These are phyloP conservation scores for Laupala kohalensis DNA, from an alignment of 1,140 invertebrate species.

Conservation along the genomic window DNA sequence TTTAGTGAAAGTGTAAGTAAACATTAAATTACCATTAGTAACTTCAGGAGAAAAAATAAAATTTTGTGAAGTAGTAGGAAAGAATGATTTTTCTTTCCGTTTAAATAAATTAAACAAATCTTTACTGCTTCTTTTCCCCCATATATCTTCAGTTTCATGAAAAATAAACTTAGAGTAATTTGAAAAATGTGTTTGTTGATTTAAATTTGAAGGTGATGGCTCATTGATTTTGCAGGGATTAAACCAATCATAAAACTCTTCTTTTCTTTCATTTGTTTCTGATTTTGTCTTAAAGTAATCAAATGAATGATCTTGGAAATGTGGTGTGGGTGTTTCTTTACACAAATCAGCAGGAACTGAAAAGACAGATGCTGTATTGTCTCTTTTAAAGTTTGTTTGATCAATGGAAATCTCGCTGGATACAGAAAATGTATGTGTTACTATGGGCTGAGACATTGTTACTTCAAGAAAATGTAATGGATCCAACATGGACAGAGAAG, in stretches of 20 bases:
- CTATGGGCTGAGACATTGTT: too few relatives aligned
- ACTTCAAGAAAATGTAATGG: neutral
- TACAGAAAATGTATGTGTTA: neutral
- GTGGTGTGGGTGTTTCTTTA: neutral
- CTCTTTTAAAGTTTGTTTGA: neutral
- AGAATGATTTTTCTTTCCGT: neutral
- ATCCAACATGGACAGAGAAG: neutral
- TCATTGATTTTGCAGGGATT: neutral
- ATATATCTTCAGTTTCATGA: too few relatives aligned
- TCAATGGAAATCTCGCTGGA: neutral
- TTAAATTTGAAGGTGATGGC: neutral
- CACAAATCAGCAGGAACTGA: neutral
- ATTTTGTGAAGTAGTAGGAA: neutral
- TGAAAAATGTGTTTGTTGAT: neutral
- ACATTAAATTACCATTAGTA: neutral
- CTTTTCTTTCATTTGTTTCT: neutral
- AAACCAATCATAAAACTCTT: neutral
- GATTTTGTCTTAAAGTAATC: neutral
- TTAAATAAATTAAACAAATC: neutral
- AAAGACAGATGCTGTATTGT: neutral
- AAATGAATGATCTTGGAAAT: neutral
- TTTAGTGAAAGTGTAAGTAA: too few relatives aligned
- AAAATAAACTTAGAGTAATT: neutral
- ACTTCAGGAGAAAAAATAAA: neutral
- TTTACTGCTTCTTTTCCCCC: neutral